Conservation (phyloP, 30 jellyfish, hydroid and myxozoan species). For the Aurelia coerulea region DNA sequence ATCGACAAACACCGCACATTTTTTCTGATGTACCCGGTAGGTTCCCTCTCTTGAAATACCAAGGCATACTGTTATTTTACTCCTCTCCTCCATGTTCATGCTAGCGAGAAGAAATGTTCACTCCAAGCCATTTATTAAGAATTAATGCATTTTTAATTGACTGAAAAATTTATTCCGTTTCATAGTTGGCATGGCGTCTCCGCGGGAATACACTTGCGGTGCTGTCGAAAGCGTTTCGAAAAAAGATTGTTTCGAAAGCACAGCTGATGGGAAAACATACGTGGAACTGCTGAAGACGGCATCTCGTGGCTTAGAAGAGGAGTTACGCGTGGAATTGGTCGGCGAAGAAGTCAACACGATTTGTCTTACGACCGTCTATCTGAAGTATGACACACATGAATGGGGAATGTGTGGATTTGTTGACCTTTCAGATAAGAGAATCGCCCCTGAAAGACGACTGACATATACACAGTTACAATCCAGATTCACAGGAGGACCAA, state of each 20-base stretch:
- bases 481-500: constrained; percentile 78
- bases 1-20: too few relatives aligned
- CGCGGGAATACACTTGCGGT: constrained; percentile 81
- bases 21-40: too few relatives aligned
- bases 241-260: constrained; percentile 68
- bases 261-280: constrained; percentile 23
- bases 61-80: too few relatives aligned
- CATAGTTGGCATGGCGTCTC: constrained; percentile 85
- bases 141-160: too few relatives aligned
- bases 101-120: too few relatives aligned
- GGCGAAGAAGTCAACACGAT: constrained; percentile 79
- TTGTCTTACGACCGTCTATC: constrained; percentile 75
- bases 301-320: constrained; percentile 82
- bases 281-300: constrained; percentile 80
- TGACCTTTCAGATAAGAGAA: constrained; percentile 67
- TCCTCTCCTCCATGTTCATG: too few relatives aligned
- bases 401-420: constrained; percentile 91
- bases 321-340: constrained; percentile 70
- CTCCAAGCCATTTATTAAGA: too few relatives aligned
- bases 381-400: constrained; percentile 87
- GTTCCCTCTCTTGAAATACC: too few relatives aligned
- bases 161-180: too few relatives aligned
- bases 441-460: constrained; percentile 84
- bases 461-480: constrained; percentile 68
- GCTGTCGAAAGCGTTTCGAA: constrained; percentile 90